These are phyloP conservation scores for Cyclophora punctaria DNA, from an alignment of 2,888 invertebrate species.

Conservation along the genomic window DNA sequence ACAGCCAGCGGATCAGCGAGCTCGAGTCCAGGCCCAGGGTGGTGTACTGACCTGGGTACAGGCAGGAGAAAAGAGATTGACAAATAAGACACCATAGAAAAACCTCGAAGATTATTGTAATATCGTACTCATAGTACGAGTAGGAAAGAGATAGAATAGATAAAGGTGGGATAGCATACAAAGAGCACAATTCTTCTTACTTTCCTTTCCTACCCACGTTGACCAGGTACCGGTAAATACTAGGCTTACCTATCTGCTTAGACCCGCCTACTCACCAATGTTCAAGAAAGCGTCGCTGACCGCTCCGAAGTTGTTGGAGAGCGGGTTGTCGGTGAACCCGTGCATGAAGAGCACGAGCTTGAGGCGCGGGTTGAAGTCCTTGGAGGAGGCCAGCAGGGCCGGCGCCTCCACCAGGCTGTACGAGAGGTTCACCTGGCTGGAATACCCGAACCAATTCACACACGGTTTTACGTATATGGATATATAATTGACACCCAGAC, in stretches of 20 bases:
- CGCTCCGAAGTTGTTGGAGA: conserved; percentile 32
- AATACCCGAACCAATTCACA: neutral
- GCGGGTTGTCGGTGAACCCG: conserved; percentile 57
- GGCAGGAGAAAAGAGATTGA: too few relatives aligned
- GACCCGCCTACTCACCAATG: conserved; percentile 5
- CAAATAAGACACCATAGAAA: too few relatives aligned
- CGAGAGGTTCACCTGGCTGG: conserved; percentile 23
- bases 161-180: too few relatives aligned
- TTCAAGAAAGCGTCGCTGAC: conserved; percentile 24
- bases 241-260: too few relatives aligned
- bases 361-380: conserved; percentile 23
- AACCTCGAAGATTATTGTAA: too few relatives aligned
- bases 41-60: conserved; percentile 35
- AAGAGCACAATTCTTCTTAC: too few relatives aligned
- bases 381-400: conserved; percentile 23
- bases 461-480: too few relatives aligned
- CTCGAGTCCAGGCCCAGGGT: conserved; percentile 61
- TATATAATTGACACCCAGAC: too few relatives aligned
- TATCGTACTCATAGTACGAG: too few relatives aligned
- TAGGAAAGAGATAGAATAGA: too few relatives aligned
- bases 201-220: too few relatives aligned
- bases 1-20: conserved; percentile 50
- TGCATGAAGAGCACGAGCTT: conserved; percentile 49
- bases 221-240: too few relatives aligned
- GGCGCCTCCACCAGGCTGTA: conserved; percentile 39